Base-by-base conservation (phyloP, 1,140 invertebrate species). In the Lucilia sericata region DNA sequence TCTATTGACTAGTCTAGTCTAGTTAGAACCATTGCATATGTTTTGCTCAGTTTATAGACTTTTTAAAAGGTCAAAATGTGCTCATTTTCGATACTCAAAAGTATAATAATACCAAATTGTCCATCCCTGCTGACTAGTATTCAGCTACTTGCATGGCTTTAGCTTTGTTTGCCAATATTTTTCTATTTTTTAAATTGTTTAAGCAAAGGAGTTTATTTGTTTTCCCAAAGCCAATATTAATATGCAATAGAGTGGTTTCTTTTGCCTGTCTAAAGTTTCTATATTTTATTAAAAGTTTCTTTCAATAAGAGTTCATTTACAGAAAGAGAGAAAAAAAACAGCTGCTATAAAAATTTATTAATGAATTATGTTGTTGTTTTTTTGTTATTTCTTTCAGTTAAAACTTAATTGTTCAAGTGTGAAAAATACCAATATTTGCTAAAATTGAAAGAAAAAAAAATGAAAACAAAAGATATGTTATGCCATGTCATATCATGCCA, bases 361-460 rank as follows among this genome's bases (percentile, higher is more conserved):
- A 78, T 78, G 75, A 47, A 78, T 34, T 36, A 47, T 70, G n/a
- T 19, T 70, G 60, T 21, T 70, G 12, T 60, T 60, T 60, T 60
- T 60, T 60, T 17, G 2, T 5, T 14, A n/a, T 17, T 60, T n/a
- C 25, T 30, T 70, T 21, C 21, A 70, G n/a, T 70, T 12, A 70
- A 30, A 78, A 47, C 13, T 49, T 78, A 78, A 78, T 78, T 78
- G 75, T 78, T 42, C 34, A 78, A 78, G 75, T 78, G 75, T 47
- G 75, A 78, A 78, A 75, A 78, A 78, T 78, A 9, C 19, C 65
- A 70, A 70, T 70, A 70, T 70, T 70, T 70, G 19, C 65, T 70
- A 19, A 21, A 70, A 42, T 42, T 42, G 0, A 60, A 60, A 17
- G 2, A n/a, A 60, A 60, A 60, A 30, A 30, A 2, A 30, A 3